These are phyloP conservation scores for Volucella zonaria DNA, from an alignment of 2,888 invertebrate species.

Conservation along the genomic window DNA sequence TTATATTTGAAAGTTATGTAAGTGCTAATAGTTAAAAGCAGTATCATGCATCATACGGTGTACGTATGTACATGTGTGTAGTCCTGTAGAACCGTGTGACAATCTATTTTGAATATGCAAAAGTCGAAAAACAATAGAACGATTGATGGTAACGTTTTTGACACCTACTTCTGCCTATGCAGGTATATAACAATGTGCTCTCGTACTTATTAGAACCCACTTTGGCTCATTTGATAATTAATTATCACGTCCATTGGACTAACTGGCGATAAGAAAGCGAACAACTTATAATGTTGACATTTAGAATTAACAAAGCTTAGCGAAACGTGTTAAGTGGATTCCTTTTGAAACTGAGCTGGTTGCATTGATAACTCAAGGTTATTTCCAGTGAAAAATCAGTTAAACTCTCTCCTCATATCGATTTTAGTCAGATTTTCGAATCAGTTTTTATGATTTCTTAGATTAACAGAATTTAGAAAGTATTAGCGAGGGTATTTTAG, in stretches of 20 bases:
- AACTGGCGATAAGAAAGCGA: conserved; percentile 25
- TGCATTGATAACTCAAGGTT: conserved; percentile 31
- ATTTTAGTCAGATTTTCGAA: conserved; percentile 6
- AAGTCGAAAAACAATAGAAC: neutral
- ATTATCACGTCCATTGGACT: conserved; percentile 38
- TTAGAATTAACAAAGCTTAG: conserved; percentile 45
- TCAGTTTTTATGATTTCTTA: neutral
- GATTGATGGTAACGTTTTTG: neutral
- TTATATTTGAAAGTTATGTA: conserved; percentile 4
- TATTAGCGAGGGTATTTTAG: conserved; percentile 3
- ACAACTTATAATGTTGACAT: conserved; percentile 34
- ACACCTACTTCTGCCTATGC: neutral
- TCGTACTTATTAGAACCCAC: neutral
- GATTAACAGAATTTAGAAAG: conserved; percentile 22
- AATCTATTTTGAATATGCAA: neutral
- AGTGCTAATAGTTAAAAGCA: conserved; percentile 43
- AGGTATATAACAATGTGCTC: neutral
- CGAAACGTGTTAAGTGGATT: conserved; percentile 54
- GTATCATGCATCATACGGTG: too few relatives aligned
- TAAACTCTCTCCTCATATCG: neutral
- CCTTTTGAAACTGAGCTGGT: conserved; percentile 42
- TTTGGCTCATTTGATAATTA: conserved; percentile 46
- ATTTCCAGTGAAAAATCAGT: neutral
- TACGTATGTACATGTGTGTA: neutral
- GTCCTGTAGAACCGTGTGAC: conserved; percentile 4